A percentile compares a stretch with the other conserved stretches of the same genome.
phyloP scores from a whole-genome alignment of 2,113 vertebrate species.

The Antigone vipio region DNA sequence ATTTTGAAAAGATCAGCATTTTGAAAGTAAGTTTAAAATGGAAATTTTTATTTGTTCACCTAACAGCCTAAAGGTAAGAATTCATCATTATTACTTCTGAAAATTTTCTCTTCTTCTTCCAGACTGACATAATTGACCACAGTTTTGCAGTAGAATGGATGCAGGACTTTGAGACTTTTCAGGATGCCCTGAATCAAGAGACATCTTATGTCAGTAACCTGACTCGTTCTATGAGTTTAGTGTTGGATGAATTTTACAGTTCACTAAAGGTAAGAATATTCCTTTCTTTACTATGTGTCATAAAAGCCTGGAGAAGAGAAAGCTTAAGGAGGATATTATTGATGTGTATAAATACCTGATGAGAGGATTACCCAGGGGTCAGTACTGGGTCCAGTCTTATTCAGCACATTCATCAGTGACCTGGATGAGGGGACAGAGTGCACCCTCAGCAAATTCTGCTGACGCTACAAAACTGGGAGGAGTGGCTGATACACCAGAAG shows the following conservation, averaged over 20 bases:
- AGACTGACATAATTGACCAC: conserved; percentile 97
- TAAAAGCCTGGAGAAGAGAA: neutral
- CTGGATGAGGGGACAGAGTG: too few relatives aligned
- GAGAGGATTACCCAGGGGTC: neutral
- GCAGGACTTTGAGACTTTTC: conserved; percentile 96
- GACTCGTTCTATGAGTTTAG: conserved; percentile 96
- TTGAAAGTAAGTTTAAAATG: neutral
- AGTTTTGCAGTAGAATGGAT: conserved; percentile 98
- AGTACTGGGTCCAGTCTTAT: too few relatives aligned
- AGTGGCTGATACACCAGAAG: too few relatives aligned
- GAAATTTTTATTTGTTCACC: neutral
- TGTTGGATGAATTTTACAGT: conserved; percentile 94
- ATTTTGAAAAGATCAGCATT: neutral
- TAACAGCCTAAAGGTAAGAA: neutral
- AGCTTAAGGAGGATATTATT: neutral
- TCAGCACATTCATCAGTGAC: too few relatives aligned
- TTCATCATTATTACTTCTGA: neutral
- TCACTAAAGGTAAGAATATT: conserved; percentile 81
- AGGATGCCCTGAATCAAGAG: conserved; percentile 95
- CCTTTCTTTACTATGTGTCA: neutral
- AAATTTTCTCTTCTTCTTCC: conserved; percentile 2
- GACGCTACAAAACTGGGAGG: too few relatives aligned
- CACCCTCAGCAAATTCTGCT: too few relatives aligned
- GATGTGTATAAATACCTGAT: neutral
- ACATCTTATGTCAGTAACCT: conserved; percentile 92